These are phyloP conservation scores for Phoxinus phoxinus DNA, from an alignment of 2,113 vertebrate genomes.

Conservation along the genomic window DNA sequence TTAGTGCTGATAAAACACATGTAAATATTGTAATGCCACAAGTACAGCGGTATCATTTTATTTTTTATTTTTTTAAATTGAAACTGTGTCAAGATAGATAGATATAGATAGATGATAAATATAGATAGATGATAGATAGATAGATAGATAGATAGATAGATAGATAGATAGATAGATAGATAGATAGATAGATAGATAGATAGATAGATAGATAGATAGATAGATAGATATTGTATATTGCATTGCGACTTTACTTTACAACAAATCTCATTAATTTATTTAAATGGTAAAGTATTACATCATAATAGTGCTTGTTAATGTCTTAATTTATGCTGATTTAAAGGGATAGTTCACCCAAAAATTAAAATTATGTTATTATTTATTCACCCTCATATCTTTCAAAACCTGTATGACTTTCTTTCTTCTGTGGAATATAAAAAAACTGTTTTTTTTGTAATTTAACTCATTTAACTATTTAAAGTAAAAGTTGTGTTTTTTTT, in stretches of 20 bases:
- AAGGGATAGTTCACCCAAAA: background rate
- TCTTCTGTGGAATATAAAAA: background rate
- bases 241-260: background rate
- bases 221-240: background rate
- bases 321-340: background rate
- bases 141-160: no score
- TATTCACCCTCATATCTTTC: no score
- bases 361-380: background rate
- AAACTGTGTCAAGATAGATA: background rate
- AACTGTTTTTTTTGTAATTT: background rate
- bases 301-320: background rate
- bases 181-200: background rate
- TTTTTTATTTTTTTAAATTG: background rate
- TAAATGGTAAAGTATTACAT: background rate
- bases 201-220: no score
- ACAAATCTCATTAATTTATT: background rate
- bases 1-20: conserved; percentile 33
- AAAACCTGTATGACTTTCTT: background rate
- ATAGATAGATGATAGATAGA: no score
- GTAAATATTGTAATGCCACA: background rate
- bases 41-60: background rate
- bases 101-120: no score
- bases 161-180: background rate
- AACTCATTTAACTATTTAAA: background rate
- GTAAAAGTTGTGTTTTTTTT: background rate